phyloP scores from a whole-genome alignment of 1,140 invertebrate species.

The Leptonema lineaticorne region DNA sequence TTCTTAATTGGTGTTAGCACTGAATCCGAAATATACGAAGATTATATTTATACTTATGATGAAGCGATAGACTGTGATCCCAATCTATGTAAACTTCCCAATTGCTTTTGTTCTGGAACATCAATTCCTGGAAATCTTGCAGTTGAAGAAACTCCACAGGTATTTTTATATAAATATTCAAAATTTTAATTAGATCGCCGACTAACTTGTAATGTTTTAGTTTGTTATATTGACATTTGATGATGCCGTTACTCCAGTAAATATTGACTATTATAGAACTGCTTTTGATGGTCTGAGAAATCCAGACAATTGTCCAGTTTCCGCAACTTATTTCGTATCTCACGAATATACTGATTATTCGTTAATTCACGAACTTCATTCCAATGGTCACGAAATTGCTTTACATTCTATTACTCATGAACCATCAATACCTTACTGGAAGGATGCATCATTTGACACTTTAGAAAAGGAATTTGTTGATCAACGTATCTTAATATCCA shows the following conservation, averaged over 20 bases:
- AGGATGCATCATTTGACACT: conserved; percentile 44
- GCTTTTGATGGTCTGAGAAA: conserved; percentile 54
- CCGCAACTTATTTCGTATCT: conserved; percentile 58
- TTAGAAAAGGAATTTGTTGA: conserved; percentile 57
- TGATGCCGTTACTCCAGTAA: conserved; percentile 61
- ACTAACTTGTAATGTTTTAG: conserved; percentile 45
- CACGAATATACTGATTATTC: conserved; percentile 61
- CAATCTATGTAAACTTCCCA: conserved; percentile 52
- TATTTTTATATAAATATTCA: conserved; percentile 33
- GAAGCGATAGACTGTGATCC: too few species aligned
- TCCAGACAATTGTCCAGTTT: conserved; percentile 59
- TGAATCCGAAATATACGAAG: too few species aligned
- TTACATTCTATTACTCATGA: conserved; percentile 52
- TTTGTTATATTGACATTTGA: conserved; percentile 69
- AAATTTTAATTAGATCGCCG: too few species aligned
- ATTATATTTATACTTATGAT: too few species aligned
- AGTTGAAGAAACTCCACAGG: conserved; percentile 51
- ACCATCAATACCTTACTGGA: conserved; percentile 50
- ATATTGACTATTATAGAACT: conserved; percentile 58
- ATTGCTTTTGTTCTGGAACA: conserved; percentile 55
- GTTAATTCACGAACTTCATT: conserved; percentile 54
- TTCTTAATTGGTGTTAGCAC: too few species aligned
- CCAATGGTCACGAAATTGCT: conserved; percentile 60
- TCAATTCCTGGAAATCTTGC: conserved; percentile 45
- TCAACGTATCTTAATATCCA: conserved; percentile 49